Conservation (phyloP, 2,797 vertebrate species). For the Brachyrhaphis roseni region DNA sequence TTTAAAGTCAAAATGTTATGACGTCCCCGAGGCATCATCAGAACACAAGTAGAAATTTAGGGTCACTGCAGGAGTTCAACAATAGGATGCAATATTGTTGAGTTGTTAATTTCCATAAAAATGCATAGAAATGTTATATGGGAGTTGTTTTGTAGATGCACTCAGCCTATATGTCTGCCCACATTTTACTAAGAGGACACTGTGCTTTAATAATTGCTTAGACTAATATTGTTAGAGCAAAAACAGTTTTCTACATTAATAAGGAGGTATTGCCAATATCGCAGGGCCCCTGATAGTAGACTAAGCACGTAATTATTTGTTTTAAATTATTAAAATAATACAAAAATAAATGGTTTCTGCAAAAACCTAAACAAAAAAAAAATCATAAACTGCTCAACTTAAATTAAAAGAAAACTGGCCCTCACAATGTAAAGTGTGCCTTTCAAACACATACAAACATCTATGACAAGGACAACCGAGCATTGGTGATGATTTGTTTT, state of each 20-base stretch:
- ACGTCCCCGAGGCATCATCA: constrained; percentile 25
- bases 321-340: background rate
- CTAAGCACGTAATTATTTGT: background rate
- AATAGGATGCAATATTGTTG: background rate
- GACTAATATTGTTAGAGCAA: constrained; percentile 6
- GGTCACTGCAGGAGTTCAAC: constrained; percentile 11
- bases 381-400: background rate
- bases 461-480: background rate
- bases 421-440: background rate
- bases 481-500: background rate
- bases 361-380: background rate
- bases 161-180: background rate
- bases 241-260: background rate
- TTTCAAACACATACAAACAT: background rate
- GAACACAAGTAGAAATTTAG: constrained; percentile 10
- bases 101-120: background rate
- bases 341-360: background rate
- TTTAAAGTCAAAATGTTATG: constrained; percentile 30
- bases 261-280: background rate
- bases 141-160: constrained; percentile 3
- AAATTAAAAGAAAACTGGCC: background rate
- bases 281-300: background rate
- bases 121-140: background rate
- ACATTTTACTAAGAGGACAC: background rate
- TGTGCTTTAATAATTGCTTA: constrained; percentile 11